Conservation (phyloP, 2,797 vertebrate genomes). For the Argya squamiceps region DNA sequence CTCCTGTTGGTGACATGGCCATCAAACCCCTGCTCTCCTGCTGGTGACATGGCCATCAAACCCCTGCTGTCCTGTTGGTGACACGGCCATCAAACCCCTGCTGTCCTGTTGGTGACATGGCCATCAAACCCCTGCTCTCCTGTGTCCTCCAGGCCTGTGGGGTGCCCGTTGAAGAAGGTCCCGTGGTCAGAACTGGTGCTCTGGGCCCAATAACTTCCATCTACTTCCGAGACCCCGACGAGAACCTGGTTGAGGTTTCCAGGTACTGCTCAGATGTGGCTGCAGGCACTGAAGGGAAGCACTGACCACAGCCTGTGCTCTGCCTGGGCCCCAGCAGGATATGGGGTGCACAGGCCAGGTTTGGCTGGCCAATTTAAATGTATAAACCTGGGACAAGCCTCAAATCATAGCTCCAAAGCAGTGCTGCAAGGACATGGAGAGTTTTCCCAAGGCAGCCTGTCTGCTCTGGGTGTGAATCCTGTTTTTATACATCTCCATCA, state of each 20-base stretch:
- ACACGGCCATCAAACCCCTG: neutral
- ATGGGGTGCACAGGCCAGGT: neutral
- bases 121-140: neutral
- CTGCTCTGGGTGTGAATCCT: neutral
- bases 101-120: neutral
- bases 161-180: slow-evolving; percentile 86
- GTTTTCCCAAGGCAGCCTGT: neutral
- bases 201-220: slow-evolving; percentile 85
- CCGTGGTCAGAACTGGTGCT: slow-evolving; percentile 85
- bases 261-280: slow-evolving; percentile 73
- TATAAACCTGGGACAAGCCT: neutral
- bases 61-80: neutral
- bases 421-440: neutral
- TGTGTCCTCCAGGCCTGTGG: slow-evolving; percentile 79
- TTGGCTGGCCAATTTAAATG: neutral
- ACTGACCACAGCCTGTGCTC: neutral
- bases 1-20: too few species aligned
- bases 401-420: neutral
- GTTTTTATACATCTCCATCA: neutral
- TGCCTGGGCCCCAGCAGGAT: neutral
- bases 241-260: slow-evolving; percentile 90
- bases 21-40: too few species aligned
- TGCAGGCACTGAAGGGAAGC: accelerated
- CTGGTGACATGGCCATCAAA: neutral
- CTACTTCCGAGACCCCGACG: slow-evolving; percentile 89